These are phyloP conservation scores for Chrysoperla carnea DNA, from an alignment of 1,140 invertebrate species.

Conservation along the genomic window DNA sequence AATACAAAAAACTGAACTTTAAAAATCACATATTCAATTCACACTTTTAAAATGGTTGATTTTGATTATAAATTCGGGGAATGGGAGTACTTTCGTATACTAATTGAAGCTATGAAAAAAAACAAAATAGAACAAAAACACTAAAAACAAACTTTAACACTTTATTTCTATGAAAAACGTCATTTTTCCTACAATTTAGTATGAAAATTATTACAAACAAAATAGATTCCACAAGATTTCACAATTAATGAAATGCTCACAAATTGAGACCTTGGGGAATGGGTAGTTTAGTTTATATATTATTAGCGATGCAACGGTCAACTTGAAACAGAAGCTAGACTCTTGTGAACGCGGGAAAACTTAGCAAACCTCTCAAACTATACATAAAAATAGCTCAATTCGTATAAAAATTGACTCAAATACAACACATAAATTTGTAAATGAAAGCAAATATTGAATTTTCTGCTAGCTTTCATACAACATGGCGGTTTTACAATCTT, in stretches of 20 bases:
- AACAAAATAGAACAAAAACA: too few relatives aligned
- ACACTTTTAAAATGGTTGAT: too few relatives aligned
- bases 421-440: neutral
- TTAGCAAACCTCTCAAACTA: conserved; percentile 12
- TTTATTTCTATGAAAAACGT: too few relatives aligned
- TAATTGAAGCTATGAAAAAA: too few relatives aligned
- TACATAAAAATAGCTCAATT: neutral
- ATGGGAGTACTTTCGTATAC: too few relatives aligned
- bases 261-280: neutral
- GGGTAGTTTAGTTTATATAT: conserved; percentile 2
- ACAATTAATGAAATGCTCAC: conserved; percentile 5
- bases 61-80: too few relatives aligned
- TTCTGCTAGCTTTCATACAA: conserved; percentile 13
- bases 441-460: conserved; percentile 5
- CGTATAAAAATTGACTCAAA: neutral
- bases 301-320: conserved; percentile 12
- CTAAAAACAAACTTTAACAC: too few relatives aligned
- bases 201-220: too few relatives aligned
- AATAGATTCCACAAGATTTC: conserved; percentile 17
- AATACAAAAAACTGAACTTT: too few relatives aligned
- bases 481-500: conserved; percentile 21
- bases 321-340: conserved; percentile 11
- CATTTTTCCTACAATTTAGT: too few relatives aligned
- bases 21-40: too few relatives aligned
- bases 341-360: conserved; percentile 19